phyloP scores from a whole-genome alignment of 2,888 invertebrate genomes.

The Athalia circularis region DNA sequence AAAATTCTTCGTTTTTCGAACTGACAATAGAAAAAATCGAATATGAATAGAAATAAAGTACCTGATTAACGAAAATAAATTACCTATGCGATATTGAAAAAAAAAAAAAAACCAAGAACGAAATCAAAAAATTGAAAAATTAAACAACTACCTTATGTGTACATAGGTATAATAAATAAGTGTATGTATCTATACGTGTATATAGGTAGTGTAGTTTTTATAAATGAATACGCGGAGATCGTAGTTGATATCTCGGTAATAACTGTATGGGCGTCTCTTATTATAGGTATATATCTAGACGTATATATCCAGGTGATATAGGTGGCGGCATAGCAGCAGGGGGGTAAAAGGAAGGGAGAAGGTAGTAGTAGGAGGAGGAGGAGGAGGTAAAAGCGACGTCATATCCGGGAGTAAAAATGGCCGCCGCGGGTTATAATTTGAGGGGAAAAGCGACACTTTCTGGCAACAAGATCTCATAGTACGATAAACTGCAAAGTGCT shows the following conservation, averaged over 20 bases:
- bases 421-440: constrained; percentile 60
- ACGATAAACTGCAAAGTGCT: constrained; percentile 39
- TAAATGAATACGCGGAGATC: no score
- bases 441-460: constrained; percentile 60
- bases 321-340: no score
- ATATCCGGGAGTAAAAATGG: constrained; percentile 63
- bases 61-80: no score
- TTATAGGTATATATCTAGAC: background rate
- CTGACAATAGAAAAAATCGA: no score
- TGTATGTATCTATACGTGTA: background rate
- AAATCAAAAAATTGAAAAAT: no score
- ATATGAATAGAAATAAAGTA: no score
- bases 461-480: constrained; percentile 42
- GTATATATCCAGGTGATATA: no score
- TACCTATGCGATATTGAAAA: background rate
- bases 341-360: no score
- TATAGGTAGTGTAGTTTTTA: background rate
- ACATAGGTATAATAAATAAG: background rate
- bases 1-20: no score
- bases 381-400: constrained; percentile 54
- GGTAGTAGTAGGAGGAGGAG: constrained; percentile 46
- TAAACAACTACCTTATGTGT: no score
- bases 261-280: constrained; percentile 37
- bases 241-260: background rate
- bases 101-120: no score